Base-by-base conservation (phyloP, 2,113 vertebrate species). In the Phalacrocorax pelagicus region DNA sequence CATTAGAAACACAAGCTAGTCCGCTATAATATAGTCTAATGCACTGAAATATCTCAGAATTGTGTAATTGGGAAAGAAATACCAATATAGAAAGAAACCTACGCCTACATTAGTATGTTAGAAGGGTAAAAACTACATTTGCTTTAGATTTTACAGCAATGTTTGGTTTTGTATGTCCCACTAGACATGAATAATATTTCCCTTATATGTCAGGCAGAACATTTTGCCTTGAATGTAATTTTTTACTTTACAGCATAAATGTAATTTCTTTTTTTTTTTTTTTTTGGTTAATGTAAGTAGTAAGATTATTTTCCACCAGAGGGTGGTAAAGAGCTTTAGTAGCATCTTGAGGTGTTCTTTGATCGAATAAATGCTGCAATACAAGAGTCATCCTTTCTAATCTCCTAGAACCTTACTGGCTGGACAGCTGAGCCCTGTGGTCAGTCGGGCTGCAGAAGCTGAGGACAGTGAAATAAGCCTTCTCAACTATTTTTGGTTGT, bases 251-350 rank as follows among this genome's bases (percentile, higher is more conserved):
- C 32, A 79, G 58, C 32, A 49, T 19, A 54, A 83, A 67, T 59
- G 12, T 30, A 7, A 21, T n/a, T 52, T 73, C 5, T 1, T 54
- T 51, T 24, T 51, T 51, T 27, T 27, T 46, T 42, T 23, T 32
- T 13, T 73, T 61, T 27, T 42, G 0, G 0, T 38, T 47, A 58
- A n/a, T 18, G 5, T 40, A 15, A 79, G 49, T 44, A 61, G 59
- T 72, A 47, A 69, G 61, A 65, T 77, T 11, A 15, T 82, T 95
- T 94, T 92, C 96, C 97, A 90, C 66, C 66, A 97, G 96, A 95
- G 94, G 92, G 96, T 62, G 81, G 78, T 90, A 85, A 92, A 96
- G 96, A 94, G 94, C 96, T 95, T 75, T 62, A 69, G 72, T n/a
- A 91, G 73, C 81, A 30, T 66, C 4, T 6, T 27, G 86, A 87